phyloP scores from a whole-genome alignment of 2,797 vertebrate species.

The Leptodactylus fallax region DNA sequence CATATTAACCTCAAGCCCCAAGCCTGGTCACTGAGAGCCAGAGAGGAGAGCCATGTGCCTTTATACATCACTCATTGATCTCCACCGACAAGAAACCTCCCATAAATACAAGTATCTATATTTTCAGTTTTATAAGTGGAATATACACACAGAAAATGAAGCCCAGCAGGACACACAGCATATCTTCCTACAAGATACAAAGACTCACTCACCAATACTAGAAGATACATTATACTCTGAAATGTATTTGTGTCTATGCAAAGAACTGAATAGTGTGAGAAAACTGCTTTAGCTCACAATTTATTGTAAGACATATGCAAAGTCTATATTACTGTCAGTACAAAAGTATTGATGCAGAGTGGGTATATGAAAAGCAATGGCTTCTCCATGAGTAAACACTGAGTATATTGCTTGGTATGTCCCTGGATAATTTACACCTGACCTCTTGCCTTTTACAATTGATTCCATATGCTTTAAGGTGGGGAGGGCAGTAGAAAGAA shows the following conservation, averaged over 20 bases:
- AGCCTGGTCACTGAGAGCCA: not conserved
- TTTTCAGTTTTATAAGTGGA: not conserved
- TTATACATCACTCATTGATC: constrained; percentile 17
- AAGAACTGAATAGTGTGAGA: not conserved
- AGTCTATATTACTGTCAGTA: not conserved
- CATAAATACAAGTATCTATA: not conserved
- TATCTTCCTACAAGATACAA: not conserved
- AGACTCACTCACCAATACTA: not conserved
- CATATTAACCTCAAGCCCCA: not conserved
- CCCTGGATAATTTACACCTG: not conserved
- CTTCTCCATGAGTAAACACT: not conserved
- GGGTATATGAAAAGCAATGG: constrained; percentile 26
- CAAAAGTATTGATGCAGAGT: not conserved
- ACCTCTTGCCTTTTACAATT: not conserved
- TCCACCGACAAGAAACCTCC: not conserved
- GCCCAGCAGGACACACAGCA: not conserved
- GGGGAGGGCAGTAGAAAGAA: no score
- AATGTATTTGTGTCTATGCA: not conserved
- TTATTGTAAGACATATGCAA: not conserved
- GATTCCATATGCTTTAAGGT: no score
- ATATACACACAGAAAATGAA: not conserved
- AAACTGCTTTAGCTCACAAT: not conserved
- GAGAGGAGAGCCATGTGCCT: constrained; percentile 35
- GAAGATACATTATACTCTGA: not conserved
- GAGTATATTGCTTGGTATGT: not conserved